Percentiles rank a stretch among this genome's conserved stretches.
These are phyloP conservation scores for Beris chalybata DNA, from an alignment of 2,888 invertebrate species.

Conservation along the genomic window DNA sequence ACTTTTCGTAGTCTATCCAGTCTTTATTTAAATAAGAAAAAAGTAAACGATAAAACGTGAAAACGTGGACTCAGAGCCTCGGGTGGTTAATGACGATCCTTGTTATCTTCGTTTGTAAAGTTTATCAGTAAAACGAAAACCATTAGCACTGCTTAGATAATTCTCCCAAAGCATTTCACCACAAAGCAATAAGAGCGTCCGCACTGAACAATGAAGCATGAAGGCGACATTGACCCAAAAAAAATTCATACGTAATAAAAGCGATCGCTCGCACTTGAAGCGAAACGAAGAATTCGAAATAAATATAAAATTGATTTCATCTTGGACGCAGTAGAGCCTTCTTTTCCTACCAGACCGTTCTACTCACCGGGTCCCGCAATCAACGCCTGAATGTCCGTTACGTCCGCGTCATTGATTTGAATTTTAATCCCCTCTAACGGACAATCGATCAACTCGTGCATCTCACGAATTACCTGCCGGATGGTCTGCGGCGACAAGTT, in stretches of 20 bases:
- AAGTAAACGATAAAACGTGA: no score
- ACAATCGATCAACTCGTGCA: slow-evolving; percentile 77
- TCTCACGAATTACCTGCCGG: slow-evolving; percentile 82
- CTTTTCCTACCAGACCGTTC: background rate
- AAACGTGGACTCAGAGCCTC: no score
- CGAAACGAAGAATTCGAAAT: background rate
- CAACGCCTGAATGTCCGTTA: slow-evolving; percentile 89
- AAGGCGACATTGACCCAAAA: slow-evolving; percentile 12
- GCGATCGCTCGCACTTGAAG: slow-evolving; percentile 43
- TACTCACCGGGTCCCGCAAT: slow-evolving; percentile 83
- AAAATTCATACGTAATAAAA: slow-evolving; percentile 7
- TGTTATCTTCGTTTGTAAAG: no score
- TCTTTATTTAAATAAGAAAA: no score
- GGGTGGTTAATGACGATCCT: no score
- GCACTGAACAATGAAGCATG: no score
- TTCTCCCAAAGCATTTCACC: no score
- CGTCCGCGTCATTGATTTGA: slow-evolving; percentile 86
- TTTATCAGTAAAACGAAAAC: no score
- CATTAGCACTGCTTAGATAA: no score
- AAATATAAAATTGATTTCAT: background rate
- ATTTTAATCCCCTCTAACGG: slow-evolving; percentile 93
- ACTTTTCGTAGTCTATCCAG: no score
- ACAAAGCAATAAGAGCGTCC: no score
- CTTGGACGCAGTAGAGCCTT: no score
- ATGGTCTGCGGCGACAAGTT: slow-evolving; percentile 93